phyloP scores from a whole-genome alignment of 2,113 vertebrate species.

The Ceyx margarethae region DNA sequence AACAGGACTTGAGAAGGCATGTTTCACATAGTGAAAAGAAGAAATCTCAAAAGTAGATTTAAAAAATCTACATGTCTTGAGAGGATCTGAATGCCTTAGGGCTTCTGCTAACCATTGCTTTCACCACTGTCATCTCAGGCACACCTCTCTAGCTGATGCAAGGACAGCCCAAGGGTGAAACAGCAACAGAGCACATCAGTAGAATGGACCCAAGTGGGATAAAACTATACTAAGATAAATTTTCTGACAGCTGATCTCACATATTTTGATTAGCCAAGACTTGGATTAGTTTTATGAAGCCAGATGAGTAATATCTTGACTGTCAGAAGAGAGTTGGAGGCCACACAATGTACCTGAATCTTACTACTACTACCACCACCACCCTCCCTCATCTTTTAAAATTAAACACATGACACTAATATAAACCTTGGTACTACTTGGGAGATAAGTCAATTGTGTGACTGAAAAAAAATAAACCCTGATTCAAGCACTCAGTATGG shows the following conservation, averaged over 20 bases:
- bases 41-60: background rate
- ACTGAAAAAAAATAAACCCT: background rate
- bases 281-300: background rate
- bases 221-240: background rate
- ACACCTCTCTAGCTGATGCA: background rate
- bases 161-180: background rate
- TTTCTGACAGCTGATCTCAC: background rate
- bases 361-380: background rate
- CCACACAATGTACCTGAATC: background rate
- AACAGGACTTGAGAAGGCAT: background rate
- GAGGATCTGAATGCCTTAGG: background rate
- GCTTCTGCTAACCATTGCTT: background rate
- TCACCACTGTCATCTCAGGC: background rate
- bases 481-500: background rate
- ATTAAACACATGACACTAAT: background rate
- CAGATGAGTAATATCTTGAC: background rate
- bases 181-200: rapidly evolving
- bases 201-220: background rate
- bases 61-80: background rate
- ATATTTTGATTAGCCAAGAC: background rate
- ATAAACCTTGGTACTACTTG: background rate
- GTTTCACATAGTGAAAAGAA: background rate
- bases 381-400: background rate
- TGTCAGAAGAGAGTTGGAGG: background rate
- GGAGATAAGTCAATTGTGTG: background rate